Percentiles rank a stretch among this genome's conserved stretches.
These are phyloP conservation scores for Deilephila elpenor DNA, from an alignment of 2,888 invertebrate genomes.

Conservation along the genomic window DNA sequence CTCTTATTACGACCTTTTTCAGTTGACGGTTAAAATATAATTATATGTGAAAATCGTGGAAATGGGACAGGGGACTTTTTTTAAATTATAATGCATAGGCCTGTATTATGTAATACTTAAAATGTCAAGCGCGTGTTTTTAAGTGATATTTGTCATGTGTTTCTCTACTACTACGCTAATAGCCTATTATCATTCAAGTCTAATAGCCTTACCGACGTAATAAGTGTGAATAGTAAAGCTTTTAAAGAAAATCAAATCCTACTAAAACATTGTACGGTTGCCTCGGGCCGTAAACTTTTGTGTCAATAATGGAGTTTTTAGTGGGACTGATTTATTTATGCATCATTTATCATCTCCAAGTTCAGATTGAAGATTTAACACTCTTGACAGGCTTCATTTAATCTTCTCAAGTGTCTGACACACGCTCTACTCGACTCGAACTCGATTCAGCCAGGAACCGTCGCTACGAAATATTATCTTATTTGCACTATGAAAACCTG, in stretches of 20 bases:
- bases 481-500: neutral
- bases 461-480: constrained; percentile 26
- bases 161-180: too few species aligned
- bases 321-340: constrained; percentile 61
- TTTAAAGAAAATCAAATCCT: neutral
- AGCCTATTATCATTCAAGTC: neutral
- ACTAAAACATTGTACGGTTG: neutral
- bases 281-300: constrained; percentile 19
- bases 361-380: constrained; percentile 70
- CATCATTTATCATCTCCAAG: constrained; percentile 66
- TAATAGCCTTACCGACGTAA: neutral
- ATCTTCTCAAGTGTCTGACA: constrained; percentile 66
- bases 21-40: too few species aligned
- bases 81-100: too few species aligned
- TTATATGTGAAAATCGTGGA: too few species aligned
- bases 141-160: too few species aligned
- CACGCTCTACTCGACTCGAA: constrained; percentile 51
- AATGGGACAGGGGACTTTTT: too few species aligned
- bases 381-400: constrained; percentile 67
- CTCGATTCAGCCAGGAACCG: constrained; percentile 38
- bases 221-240: neutral
- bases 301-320: constrained; percentile 59
- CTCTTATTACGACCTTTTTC: too few species aligned
- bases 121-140: too few species aligned
- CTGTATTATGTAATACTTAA: too few species aligned